Conservation (phyloP, 2,888 invertebrate species). For the Eupithecia vulgata region DNA sequence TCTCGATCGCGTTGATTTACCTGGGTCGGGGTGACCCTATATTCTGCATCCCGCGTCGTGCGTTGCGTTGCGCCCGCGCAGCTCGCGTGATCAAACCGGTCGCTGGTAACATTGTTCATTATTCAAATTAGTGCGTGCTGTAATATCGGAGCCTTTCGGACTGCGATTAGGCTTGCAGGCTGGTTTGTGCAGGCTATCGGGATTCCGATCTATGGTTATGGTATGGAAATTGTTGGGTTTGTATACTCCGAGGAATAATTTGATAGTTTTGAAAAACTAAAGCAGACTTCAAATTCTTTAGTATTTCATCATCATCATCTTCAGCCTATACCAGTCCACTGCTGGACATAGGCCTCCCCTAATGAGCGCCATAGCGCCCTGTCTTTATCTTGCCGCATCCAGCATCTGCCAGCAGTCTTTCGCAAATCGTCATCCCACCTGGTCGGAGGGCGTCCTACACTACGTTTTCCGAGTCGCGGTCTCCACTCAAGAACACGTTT, state of each 20-base stretch:
- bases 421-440: too few species aligned
- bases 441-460: too few species aligned
- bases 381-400: too few species aligned
- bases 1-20: slow-evolving; percentile 35
- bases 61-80: slow-evolving; percentile 56
- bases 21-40: slow-evolving; percentile 1
- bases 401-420: too few species aligned
- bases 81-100: slow-evolving; percentile 76
- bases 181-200: slow-evolving; percentile 31
- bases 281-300: too few species aligned
- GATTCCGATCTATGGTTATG: slow-evolving; percentile 30
- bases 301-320: too few species aligned
- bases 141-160: slow-evolving; percentile 69
- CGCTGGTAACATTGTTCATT: slow-evolving; percentile 77
- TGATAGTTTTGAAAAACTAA: too few species aligned
- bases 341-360: too few species aligned
- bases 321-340: too few species aligned
- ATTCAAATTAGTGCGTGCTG: slow-evolving; percentile 80
- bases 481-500: too few species aligned
- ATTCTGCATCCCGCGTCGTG: slow-evolving; percentile 57
- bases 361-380: too few species aligned
- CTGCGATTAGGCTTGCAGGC: slow-evolving; percentile 57
- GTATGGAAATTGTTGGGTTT: slow-evolving; percentile 23
- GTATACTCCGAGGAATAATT: neutral
- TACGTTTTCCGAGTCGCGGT: too few species aligned